These are phyloP conservation scores for Xanthorhoe spadicearia DNA, from an alignment of 2,888 invertebrate genomes.

Conservation along the genomic window DNA sequence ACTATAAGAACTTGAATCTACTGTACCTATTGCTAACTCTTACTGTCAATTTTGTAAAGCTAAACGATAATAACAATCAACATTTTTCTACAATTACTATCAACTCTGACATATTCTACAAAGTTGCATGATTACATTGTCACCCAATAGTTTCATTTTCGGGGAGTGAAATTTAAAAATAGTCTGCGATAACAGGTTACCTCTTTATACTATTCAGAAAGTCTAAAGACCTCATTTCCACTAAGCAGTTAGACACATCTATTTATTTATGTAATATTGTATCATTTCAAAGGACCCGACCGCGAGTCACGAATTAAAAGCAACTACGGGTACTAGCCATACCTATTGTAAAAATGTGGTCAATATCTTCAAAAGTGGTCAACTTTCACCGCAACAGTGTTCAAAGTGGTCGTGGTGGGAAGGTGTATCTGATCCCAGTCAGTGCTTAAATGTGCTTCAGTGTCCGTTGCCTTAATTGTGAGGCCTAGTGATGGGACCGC, in stretches of 20 bases:
- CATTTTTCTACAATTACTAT: not conserved
- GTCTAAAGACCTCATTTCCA: too few species aligned
- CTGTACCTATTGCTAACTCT: not conserved
- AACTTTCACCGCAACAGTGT: slow-evolving; percentile 95
- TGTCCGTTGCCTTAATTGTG: slow-evolving; percentile 92
- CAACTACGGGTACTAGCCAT: too few species aligned
- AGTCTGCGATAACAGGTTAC: too few species aligned
- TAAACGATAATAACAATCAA: not conserved
- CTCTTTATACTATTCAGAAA: too few species aligned
- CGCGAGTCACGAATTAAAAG: too few species aligned
- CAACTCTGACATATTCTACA: not conserved
- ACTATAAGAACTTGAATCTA: not conserved
- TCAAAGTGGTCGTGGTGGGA: slow-evolving; percentile 92
- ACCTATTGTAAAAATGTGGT: too few species aligned
- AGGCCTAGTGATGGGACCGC: slow-evolving; percentile 90
- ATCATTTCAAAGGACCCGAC: too few species aligned
- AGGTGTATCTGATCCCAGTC: slow-evolving; percentile 94
- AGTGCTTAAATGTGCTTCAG: slow-evolving; percentile 92
- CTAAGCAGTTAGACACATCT: too few species aligned
- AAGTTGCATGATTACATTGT: not conserved
- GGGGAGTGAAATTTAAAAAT: not conserved
- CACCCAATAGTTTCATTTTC: not conserved
- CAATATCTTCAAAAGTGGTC: slow-evolving; percentile 90
- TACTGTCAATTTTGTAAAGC: not conserved
- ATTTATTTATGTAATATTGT: too few species aligned